Percentiles rank a stretch among this genome's conserved stretches.
Conservation (phyloP, 2,797 vertebrate genomes). For the Coreius guichenoti region DNA sequence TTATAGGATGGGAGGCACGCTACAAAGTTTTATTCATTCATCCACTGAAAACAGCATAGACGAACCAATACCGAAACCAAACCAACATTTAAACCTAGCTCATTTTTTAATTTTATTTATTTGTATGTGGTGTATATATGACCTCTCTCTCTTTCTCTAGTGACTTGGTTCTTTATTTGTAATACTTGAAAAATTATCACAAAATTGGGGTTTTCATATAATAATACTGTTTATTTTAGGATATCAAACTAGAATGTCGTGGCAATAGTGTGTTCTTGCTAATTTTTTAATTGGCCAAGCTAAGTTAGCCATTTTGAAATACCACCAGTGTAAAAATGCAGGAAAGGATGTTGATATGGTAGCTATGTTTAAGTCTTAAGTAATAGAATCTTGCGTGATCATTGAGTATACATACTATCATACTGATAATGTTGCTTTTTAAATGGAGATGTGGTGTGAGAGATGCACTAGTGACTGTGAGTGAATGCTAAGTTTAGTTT, state of each 20-base stretch:
- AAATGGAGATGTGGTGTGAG: not conserved
- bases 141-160: too few species aligned
- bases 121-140: too few species aligned
- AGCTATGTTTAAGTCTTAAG: not conserved
- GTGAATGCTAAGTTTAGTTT: not conserved
- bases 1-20: too few species aligned
- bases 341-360: not conserved
- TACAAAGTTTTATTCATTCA: too few species aligned
- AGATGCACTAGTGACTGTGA: not conserved
- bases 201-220: not conserved
- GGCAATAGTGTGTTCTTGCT: not conserved
- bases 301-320: not conserved
- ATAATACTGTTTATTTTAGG: not conserved
- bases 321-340: not conserved
- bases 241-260: not conserved
- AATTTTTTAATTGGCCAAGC: not conserved
- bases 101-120: too few species aligned
- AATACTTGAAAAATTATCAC: not conserved
- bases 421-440: not conserved
- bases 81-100: too few species aligned
- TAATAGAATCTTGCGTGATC: not conserved
- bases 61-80: too few species aligned
- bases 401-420: not conserved
- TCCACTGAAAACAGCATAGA: too few species aligned
- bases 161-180: too few species aligned